phyloP scores from a whole-genome alignment of 2,888 invertebrate genomes.

The Drosophila mettleri region DNA sequence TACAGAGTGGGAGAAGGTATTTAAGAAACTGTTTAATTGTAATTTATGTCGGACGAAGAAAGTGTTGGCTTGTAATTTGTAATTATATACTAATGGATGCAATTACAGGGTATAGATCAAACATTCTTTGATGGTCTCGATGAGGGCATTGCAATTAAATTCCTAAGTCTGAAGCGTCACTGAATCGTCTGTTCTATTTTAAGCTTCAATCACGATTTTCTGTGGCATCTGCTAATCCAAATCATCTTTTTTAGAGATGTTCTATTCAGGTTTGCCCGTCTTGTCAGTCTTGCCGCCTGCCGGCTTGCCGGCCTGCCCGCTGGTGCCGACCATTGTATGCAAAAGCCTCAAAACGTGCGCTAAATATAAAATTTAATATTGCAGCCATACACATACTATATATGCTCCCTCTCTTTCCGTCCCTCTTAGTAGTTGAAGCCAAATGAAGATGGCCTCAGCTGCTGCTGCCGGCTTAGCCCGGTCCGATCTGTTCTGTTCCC shows the following conservation, averaged over 20 bases:
- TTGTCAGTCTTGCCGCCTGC: slow-evolving; percentile 6
- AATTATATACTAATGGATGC: slow-evolving; percentile 13
- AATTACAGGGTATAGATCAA: neutral
- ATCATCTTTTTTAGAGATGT: slow-evolving; percentile 50
- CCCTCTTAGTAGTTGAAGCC: slow-evolving; percentile 3
- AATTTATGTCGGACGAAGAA: slow-evolving; percentile 66
- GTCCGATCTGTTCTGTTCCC: slow-evolving; percentile 6
- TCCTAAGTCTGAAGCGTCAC: slow-evolving; percentile 12
- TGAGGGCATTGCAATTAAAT: slow-evolving; percentile 47
- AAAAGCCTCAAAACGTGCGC: slow-evolving; percentile 69
- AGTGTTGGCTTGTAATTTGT: slow-evolving; percentile 28
- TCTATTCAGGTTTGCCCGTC: slow-evolving; percentile 28
- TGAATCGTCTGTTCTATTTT: slow-evolving; percentile 42
- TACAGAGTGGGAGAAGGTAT: neutral
- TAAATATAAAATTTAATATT: slow-evolving; percentile 79
- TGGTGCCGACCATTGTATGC: slow-evolving; percentile 60
- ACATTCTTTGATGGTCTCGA: slow-evolving; percentile 18
- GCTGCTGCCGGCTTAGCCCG: slow-evolving; percentile 25
- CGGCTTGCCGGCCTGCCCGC: slow-evolving; percentile 3
- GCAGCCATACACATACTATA: slow-evolving; percentile 41
- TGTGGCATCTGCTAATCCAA: slow-evolving; percentile 34
- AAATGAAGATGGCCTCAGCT: slow-evolving; percentile 33
- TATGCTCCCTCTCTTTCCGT: slow-evolving; percentile 6
- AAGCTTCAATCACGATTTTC: slow-evolving; percentile 66
- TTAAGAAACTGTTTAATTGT: slow-evolving; percentile 55